Evolutionary conservation across 1,140 invertebrate genomes (phyloP).

Genomic region (Homarus americanus): DNA sequence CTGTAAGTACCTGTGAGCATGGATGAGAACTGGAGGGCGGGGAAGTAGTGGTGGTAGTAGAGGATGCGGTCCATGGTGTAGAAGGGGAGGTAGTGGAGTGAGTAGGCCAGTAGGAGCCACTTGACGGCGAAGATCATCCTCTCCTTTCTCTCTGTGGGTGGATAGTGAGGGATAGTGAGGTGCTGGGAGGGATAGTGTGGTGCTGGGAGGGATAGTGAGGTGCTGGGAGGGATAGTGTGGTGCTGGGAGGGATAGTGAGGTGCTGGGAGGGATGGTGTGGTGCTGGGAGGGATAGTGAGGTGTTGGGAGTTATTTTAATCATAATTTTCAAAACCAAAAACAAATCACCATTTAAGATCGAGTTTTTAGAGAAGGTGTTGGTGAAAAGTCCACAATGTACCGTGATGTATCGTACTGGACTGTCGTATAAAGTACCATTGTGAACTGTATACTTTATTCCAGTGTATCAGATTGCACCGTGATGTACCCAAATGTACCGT

Average conservation of each 20-base stretch:
- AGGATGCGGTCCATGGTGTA: slow-evolving; percentile 80
- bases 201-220: background rate
- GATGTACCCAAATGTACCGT: no score
- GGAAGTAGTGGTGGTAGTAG: slow-evolving; percentile 82
- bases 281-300: background rate
- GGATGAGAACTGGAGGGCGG: slow-evolving; percentile 80
- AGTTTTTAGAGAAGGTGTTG: no score
- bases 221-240: background rate
- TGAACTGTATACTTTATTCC: no score
- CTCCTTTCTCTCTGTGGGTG: slow-evolving; percentile 34
- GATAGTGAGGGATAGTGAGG: background rate
- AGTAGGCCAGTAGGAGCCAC: slow-evolving; percentile 80
- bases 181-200: background rate
- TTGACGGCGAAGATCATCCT: slow-evolving; percentile 77
- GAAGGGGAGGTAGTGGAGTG: slow-evolving; percentile 80
- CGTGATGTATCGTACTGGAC: background rate
- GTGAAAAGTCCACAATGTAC: no score
- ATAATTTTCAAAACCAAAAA: no score
- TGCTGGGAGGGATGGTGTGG: background rate
- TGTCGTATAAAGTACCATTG: background rate
- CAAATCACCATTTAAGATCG: no score
- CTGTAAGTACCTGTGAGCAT: slow-evolving; percentile 79
- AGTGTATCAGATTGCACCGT: no score
- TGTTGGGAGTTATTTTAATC: no score
- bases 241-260: background rate